These are phyloP conservation scores for Choloepus didactylus DNA, from an alignment of 2,797 vertebrate species.

Conservation along the genomic window DNA sequence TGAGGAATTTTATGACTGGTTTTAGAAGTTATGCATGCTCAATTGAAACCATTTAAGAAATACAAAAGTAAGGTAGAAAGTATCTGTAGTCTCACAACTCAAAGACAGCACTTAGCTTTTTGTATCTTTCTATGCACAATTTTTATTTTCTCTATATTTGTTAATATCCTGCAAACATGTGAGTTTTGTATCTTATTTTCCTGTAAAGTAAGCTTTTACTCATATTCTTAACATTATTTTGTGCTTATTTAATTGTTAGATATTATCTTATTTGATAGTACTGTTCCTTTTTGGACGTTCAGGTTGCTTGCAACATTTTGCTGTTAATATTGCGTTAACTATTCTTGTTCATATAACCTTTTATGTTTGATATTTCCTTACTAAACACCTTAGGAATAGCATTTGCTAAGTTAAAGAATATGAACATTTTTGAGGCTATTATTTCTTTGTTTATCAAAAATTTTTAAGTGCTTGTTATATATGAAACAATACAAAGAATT, in stretches of 20 bases:
- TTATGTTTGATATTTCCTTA: constrained; percentile 38
- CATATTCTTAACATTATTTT: neutral
- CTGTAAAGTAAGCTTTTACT: neutral
- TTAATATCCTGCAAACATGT: neutral
- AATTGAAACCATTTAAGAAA: constrained; percentile 18
- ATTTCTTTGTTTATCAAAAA: constrained; percentile 36
- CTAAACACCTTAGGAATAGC: constrained; percentile 15
- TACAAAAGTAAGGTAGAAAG: constrained; percentile 38
- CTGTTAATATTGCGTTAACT: constrained; percentile 9
- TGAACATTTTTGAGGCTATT: neutral
- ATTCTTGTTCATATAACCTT: neutral
- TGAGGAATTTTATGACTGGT: neutral
- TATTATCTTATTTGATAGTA: neutral
- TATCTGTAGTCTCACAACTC: neutral
- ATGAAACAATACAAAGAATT: neutral
- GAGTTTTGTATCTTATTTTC: constrained; percentile 51
- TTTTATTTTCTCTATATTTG: neutral
- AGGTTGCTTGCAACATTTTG: constrained; percentile 15
- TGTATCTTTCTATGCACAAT: neutral
- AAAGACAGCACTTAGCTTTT: constrained; percentile 10
- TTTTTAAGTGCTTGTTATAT: constrained; percentile 45
- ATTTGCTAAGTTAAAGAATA: constrained; percentile 56
- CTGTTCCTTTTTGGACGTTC: neutral
- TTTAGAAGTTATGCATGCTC: neutral
- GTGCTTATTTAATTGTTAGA: neutral